Percentiles rank a stretch among this genome's conserved stretches.
phyloP scores from a whole-genome alignment of 2,797 vertebrate species.

The Chanos chanos region DNA sequence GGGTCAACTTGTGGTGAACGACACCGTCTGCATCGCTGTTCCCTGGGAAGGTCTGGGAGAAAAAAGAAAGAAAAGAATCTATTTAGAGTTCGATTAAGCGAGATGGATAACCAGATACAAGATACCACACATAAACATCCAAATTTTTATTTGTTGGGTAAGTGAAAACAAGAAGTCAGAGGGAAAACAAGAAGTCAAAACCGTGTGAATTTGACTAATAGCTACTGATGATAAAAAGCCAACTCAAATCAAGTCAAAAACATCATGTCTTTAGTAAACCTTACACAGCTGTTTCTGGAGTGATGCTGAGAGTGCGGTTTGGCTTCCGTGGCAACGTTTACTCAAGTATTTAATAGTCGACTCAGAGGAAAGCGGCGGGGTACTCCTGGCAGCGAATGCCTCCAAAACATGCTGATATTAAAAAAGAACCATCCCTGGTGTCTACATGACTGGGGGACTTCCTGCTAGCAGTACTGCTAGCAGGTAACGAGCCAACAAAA shows the following conservation, averaged over 20 bases:
- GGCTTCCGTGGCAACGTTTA: background rate
- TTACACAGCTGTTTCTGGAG: background rate
- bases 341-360: slow-evolving; percentile 9
- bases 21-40: slow-evolving; percentile 89
- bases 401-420: slow-evolving; percentile 5
- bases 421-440: slow-evolving; percentile 5
- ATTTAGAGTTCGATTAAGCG: background rate
- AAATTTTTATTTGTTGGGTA: too few species aligned
- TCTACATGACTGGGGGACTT: slow-evolving; percentile 30
- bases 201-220: too few species aligned
- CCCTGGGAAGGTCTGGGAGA: slow-evolving; percentile 80
- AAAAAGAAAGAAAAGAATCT: slow-evolving; percentile 29
- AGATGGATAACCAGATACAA: too few species aligned
- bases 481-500: background rate
- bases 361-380: slow-evolving; percentile 11
- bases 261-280: background rate
- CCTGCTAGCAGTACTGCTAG: slow-evolving; percentile 11
- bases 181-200: too few species aligned
- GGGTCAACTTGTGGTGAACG: slow-evolving; percentile 84
- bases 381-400: slow-evolving; percentile 4
- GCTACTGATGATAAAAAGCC: too few species aligned
- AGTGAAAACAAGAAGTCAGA: too few species aligned
- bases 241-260: too few species aligned
- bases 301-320: background rate
- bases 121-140: too few species aligned